phyloP scores from a whole-genome alignment of 2,888 invertebrate species.

The Mylabris sibirica region DNA sequence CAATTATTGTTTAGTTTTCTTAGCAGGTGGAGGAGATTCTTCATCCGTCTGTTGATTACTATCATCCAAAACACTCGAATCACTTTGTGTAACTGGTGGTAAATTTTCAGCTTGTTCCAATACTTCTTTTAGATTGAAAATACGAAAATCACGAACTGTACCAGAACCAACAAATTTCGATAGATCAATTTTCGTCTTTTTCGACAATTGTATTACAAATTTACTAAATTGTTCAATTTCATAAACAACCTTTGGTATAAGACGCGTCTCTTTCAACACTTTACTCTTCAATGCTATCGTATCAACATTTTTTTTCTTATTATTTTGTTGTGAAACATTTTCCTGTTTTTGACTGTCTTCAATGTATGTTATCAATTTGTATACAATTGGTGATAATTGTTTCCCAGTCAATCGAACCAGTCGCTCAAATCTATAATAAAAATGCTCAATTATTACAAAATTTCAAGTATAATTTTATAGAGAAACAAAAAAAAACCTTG shows the following conservation, averaged over 20 bases:
- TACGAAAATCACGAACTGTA: constrained; percentile 70
- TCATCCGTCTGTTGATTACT: constrained; percentile 30
- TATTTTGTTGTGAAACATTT: constrained; percentile 43
- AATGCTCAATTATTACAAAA: constrained; percentile 11
- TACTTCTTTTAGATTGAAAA: constrained; percentile 64
- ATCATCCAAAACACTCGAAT: constrained; percentile 23
- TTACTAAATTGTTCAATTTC: constrained; percentile 72
- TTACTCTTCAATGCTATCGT: constrained; percentile 59
- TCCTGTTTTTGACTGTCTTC: constrained; percentile 63
- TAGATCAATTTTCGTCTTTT: constrained; percentile 67
- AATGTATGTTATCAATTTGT: constrained; percentile 67
- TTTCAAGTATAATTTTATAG: constrained; percentile 1
- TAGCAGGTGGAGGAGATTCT: constrained; percentile 36
- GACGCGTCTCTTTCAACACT: constrained; percentile 68
- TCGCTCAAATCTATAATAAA: constrained; percentile 63
- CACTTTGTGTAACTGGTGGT: constrained; percentile 29
- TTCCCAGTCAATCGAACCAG: constrained; percentile 68
- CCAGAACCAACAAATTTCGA: constrained; percentile 68
- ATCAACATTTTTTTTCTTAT: constrained; percentile 52
- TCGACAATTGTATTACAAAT: constrained; percentile 66
- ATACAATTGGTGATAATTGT: constrained; percentile 65
- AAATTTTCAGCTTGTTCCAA: constrained; percentile 56
- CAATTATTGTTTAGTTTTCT: constrained; percentile 33
- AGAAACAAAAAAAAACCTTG: too few species aligned
- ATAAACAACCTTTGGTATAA: constrained; percentile 71